Conservation (phyloP, 2,888 invertebrate genomes). For the Hypselothyrea guttata region DNA sequence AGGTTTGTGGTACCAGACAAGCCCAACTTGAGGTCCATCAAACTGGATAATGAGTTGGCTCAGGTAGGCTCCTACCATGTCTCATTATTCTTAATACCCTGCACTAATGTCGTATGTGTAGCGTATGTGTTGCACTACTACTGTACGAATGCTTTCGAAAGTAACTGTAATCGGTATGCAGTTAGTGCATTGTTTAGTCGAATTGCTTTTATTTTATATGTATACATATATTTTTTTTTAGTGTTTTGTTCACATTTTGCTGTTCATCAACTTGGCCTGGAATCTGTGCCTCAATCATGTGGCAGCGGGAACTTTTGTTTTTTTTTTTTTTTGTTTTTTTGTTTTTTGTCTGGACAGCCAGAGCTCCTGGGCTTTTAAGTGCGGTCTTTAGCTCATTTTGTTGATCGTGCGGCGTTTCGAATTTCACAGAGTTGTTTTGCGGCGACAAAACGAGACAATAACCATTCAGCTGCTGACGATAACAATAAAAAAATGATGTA, state of each 20-base stretch:
- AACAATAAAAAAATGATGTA: constrained; percentile 17
- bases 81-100: neutral
- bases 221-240: no score
- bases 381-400: constrained; percentile 11
- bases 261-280: constrained; percentile 18
- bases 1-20: constrained; percentile 38
- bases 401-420: constrained; percentile 55
- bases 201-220: neutral
- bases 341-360: neutral
- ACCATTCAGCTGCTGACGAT: constrained; percentile 13
- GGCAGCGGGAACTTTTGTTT: constrained; percentile 25
- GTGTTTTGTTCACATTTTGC: neutral
- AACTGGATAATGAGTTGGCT: constrained; percentile 35
- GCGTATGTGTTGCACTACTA: no score
- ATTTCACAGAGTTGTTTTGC: constrained; percentile 48
- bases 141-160: neutral
- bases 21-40: constrained; percentile 31
- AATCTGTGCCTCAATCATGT: constrained; percentile 32
- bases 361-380: constrained; percentile 47
- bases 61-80: constrained; percentile 12
- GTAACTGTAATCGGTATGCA: neutral
- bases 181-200: constrained; percentile 33
- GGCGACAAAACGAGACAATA: constrained; percentile 56
- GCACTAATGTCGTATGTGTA: constrained; percentile 11
- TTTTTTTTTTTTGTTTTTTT: no score